Base-by-base conservation (phyloP, 2,888 invertebrate genomes). In the Amphiduros pacificus region DNA sequence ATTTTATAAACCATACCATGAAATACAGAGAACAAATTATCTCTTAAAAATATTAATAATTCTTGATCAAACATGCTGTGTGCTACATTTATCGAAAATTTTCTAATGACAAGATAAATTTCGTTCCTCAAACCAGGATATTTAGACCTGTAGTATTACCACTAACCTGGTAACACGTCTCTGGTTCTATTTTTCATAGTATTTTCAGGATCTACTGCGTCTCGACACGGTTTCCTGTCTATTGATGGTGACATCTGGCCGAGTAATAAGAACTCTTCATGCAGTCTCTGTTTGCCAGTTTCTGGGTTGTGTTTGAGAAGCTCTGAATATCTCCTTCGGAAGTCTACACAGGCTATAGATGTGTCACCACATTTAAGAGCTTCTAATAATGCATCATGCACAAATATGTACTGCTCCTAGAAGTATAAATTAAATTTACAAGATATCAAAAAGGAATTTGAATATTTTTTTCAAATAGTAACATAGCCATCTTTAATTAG, bases 331-430 rank as follows among this genome's bases (percentile, higher is more conserved):
- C 58, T 36, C 41, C 51, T 41, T 20, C 67, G 50, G 68, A 71
- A 71, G 41, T 65, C 63, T 1, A 61, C 63, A 40, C 70, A 71
- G 4, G 67, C 60, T 3, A 70, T 63, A 17, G 70, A 63, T 6
- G 71, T 71, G 63, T 68, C 65, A 26, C 71, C 68, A 29, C 68
- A 67, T 58, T 69, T 65, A 22, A 71, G 62, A 14, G 71, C 68
- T 61, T 70, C 70, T 17, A 70, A 52, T 22, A 71, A 59, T 40
- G 70, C 70, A n/a, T 71, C 70, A 40, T 70, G 69, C 28, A 70
- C 66, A 57, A 70, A 70, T 31, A 64, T 55, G 53, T 70, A 70
- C 63, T 70, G 68, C 58, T 70, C 68, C 68, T 69, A 56, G 20
- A 41, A 44, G n/a, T 9, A 58, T 20, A 51, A 51, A 51, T 9